Conservation (phyloP, 1,140 invertebrate species). For the Drosophila orena region DNA sequence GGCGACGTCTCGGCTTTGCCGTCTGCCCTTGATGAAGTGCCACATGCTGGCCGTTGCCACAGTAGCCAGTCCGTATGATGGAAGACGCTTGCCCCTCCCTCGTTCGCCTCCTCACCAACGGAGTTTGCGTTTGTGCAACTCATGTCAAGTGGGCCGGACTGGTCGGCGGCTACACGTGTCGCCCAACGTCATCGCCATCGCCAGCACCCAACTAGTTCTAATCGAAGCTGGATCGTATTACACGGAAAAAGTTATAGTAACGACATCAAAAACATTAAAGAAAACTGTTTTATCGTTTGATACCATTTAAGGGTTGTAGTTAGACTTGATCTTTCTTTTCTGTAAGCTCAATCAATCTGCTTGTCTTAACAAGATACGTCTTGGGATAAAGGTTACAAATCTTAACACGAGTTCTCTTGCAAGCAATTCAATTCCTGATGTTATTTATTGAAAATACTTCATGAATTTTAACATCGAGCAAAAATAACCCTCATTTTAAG, state of each 20-base stretch:
- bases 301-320: too few species aligned
- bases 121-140: slow-evolving; percentile 29
- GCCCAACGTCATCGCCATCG: slow-evolving; percentile 50
- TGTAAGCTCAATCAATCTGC: neutral
- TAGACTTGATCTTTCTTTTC: neutral
- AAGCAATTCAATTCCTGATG: neutral
- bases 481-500: too few species aligned
- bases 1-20: slow-evolving; percentile 33
- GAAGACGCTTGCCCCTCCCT: neutral
- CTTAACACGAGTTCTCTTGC: neutral
- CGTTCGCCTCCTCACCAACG: neutral
- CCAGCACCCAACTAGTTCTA: slow-evolving; percentile 51
- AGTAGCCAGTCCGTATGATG: slow-evolving; percentile 40
- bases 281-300: too few species aligned
- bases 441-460: neutral
- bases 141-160: slow-evolving; percentile 46
- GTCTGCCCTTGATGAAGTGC: slow-evolving; percentile 48
- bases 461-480: too few species aligned
- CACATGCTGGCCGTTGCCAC: slow-evolving; percentile 24
- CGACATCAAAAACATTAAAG: too few species aligned
- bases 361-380: too few species aligned
- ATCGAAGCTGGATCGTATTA: slow-evolving; percentile 30
- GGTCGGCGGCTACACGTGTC: slow-evolving; percentile 52
- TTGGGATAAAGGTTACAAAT: too few species aligned
- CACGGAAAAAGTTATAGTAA: slow-evolving; percentile 1